phyloP scores from a whole-genome alignment of 2,113 vertebrate species.

The Otolemur garnettii region DNA sequence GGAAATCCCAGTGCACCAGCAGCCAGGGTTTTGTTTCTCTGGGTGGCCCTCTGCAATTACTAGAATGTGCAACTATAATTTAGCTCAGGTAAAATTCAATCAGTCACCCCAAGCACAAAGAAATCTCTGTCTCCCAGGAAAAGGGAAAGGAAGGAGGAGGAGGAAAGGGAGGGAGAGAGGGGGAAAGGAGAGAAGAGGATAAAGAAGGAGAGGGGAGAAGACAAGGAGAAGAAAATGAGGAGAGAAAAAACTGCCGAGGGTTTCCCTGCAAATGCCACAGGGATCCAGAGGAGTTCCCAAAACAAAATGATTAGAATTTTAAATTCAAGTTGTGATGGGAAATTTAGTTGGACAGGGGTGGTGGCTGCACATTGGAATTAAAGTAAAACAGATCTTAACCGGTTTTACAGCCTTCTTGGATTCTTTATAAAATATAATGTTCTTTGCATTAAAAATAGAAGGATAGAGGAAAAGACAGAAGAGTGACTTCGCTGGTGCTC shows the following conservation, averaged over 20 bases:
- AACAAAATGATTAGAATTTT: conserved; percentile 84
- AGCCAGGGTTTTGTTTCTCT: conserved; percentile 91
- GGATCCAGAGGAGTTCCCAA: conserved; percentile 83
- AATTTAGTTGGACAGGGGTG: conserved; percentile 73
- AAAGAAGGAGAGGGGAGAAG: conserved; percentile 62
- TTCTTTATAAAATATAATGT: neutral
- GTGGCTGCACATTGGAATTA: conserved; percentile 47
- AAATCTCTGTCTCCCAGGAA: conserved; percentile 89
- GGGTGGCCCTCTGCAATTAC: conserved; percentile 94
- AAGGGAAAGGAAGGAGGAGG: conserved; percentile 36
- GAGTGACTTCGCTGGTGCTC: neutral
- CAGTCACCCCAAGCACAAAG: conserved; percentile 92
- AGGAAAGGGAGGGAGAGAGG: neutral
- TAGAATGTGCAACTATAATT: conserved; percentile 93
- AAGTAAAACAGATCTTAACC: neutral
- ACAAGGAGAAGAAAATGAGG: conserved; percentile 30
- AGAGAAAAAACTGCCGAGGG: conserved; percentile 68
- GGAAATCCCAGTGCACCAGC: conserved; percentile 91
- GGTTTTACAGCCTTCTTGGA: neutral
- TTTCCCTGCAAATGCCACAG: conserved; percentile 83
- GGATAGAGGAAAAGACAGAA: neutral
- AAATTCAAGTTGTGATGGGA: conserved; percentile 78
- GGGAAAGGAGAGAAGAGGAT: conserved; percentile 31
- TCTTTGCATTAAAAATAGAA: conserved; percentile 62
- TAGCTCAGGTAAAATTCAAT: conserved; percentile 94